Percentiles rank a stretch among this genome's conserved stretches.
These are phyloP conservation scores for Cranoglanis bouderius DNA, from an alignment of 2,113 vertebrate genomes.

Conservation along the genomic window DNA sequence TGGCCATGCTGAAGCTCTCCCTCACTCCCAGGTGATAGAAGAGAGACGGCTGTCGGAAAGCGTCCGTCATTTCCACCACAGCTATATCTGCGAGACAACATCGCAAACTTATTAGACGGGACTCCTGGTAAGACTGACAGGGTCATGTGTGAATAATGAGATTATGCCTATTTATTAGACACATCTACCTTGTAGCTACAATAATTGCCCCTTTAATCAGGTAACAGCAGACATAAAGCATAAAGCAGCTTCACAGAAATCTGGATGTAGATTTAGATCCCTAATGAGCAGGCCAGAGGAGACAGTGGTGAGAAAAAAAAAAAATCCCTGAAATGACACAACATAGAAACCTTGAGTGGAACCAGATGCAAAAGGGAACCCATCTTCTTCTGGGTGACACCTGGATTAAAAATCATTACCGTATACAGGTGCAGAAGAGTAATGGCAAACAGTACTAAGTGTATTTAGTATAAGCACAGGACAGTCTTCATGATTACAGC, in stretches of 20 bases:
- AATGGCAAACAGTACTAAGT: neutral
- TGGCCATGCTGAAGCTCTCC: slow-evolving; percentile 99
- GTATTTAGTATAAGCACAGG: neutral
- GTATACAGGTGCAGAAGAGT: too few relatives aligned
- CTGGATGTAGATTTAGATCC: neutral
- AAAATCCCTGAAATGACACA: neutral
- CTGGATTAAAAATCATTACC: neutral
- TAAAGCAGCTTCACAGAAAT: neutral
- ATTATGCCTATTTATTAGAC: neutral
- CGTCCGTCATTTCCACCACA: slow-evolving; percentile 97
- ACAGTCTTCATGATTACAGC: neutral
- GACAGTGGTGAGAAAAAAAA: neutral
- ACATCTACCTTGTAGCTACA: neutral
- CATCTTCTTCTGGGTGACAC: neutral
- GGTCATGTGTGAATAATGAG: neutral
- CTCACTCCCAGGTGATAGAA: slow-evolving; percentile 97
- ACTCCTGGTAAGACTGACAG: neutral
- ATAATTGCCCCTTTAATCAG: neutral
- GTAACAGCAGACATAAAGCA: neutral
- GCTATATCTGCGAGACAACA: slow-evolving; percentile 82
- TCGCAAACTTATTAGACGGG: neutral
- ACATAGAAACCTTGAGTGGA: neutral
- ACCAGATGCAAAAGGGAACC: neutral
- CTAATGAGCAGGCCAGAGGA: neutral
- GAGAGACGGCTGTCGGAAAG: slow-evolving; percentile 95